A percentile compares a stretch with the other conserved stretches of the same genome.
These are phyloP conservation scores for Saccopteryx leptura DNA, from an alignment of 2,113 vertebrate genomes.

Conservation along the genomic window DNA sequence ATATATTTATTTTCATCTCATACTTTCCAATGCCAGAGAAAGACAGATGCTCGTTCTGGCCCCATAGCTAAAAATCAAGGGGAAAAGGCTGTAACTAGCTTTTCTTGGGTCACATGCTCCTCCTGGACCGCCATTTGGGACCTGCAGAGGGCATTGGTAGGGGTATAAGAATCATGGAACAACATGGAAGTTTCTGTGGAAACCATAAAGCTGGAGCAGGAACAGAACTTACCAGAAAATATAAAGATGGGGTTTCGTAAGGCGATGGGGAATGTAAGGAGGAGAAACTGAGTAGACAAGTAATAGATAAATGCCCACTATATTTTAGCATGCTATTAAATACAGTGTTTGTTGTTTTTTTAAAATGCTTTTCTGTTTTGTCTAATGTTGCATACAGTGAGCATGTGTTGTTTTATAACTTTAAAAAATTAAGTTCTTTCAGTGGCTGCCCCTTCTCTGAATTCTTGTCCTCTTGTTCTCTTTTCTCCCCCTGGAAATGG, in stretches of 20 bases:
- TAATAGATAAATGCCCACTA: not conserved
- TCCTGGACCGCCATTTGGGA: not conserved
- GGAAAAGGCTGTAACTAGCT: not conserved
- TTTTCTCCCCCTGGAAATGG: not conserved
- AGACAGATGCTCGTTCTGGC: not conserved
- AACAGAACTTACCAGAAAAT: not conserved
- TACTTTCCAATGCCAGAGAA: not conserved
- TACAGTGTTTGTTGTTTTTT: not conserved
- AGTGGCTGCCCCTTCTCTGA: not conserved
- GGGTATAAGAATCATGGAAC: not conserved
- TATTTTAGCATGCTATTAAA: not conserved
- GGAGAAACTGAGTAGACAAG: not conserved
- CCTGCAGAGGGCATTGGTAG: not conserved
- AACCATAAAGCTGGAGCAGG: not conserved
- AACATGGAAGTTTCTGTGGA: not conserved
- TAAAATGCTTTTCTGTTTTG: not conserved
- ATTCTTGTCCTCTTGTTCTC: not conserved
- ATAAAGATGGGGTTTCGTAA: not conserved
- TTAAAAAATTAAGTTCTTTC: not conserved
- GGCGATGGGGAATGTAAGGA: not conserved
- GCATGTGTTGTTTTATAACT: not conserved
- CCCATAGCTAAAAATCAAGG: conserved; percentile 1
- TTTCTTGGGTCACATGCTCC: not conserved
- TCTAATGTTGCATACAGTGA: not conserved
- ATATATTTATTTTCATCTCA: not conserved